A percentile compares a stretch with the other conserved stretches of the same genome.
phyloP scores from a whole-genome alignment of 2,113 vertebrate species.

The Callorhinus ursinus region DNA sequence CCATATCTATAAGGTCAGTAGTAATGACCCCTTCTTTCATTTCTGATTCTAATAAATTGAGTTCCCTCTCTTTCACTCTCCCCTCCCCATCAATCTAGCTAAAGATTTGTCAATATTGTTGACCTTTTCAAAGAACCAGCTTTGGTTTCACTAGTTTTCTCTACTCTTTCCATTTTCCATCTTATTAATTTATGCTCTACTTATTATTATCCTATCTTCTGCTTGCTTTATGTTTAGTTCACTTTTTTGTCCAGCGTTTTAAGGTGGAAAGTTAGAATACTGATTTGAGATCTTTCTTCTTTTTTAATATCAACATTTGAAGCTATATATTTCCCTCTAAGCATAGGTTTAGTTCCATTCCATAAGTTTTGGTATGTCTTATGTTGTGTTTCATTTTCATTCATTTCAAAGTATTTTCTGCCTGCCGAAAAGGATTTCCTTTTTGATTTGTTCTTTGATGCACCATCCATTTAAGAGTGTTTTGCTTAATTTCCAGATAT shows the following conservation, averaged over 20 bases:
- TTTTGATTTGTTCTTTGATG: constrained; percentile 6
- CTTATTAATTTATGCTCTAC: background rate
- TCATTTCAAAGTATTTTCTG: background rate
- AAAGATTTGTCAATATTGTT: background rate
- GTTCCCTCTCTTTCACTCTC: background rate
- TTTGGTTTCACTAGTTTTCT: background rate
- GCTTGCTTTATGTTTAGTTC: background rate
- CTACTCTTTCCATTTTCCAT: background rate
- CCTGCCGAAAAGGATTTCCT: background rate
- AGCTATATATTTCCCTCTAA: background rate
- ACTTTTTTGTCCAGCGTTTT: background rate
- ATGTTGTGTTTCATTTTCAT: background rate
- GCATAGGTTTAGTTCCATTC: background rate
- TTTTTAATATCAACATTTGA: background rate
- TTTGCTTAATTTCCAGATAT: background rate
- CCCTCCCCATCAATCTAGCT: background rate
- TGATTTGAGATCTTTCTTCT: background rate
- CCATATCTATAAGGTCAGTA: background rate
- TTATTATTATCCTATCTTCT: background rate
- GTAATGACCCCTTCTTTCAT: background rate
- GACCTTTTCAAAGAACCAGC: background rate
- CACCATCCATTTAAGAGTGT: background rate
- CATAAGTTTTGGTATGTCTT: background rate
- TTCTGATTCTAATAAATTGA: background rate
- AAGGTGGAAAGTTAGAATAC: background rate